Evolutionary conservation across 2,888 invertebrate genomes (phyloP), one percentile per base, ranked within the genome.

Genomic region (Harpagoxenus sublaevis): DNA sequence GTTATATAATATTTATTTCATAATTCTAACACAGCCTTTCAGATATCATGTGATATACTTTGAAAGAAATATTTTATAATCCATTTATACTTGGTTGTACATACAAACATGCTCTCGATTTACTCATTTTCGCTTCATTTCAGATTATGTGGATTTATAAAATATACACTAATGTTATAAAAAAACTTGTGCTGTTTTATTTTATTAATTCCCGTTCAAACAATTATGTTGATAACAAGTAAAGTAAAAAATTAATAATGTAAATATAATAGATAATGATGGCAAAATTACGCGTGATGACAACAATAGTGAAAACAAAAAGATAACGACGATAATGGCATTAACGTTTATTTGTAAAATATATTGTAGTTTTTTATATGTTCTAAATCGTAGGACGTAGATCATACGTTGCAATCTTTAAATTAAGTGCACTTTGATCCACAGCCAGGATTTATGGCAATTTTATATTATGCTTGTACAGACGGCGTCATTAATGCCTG

Each of bases 101-200:
- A 89, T 91, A 91, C 87, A 81, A 89, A 89, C 86, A 87, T 84
- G 85, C 23, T 79, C 8, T 2, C 15, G 12, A 28, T 79, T 88
- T 89, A 91, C 87, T 91, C 88, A 84, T 84, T 92, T 91, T 87
- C 88, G 86, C 87, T 86, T 91, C 87, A 87, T 88, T 91, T 91
- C 83, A 82, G 88, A 86, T 88, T 88, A 88, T 87, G 85, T 89
- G 85, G 73, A 89, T 84, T 60, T 86, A 81, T 78, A 84, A 87
- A 84, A 89, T 83, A 91, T 84, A 87, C 74, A 83, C 53, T 66
- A 81, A 63, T 88, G 70, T 77, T 83, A 51, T 83, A 51, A 63
- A 77, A 75, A 65, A 23, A 23, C 23, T 23, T n/a, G 60, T 57
- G 39, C 9, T 51, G 15, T 60, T 35, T 83, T 3, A 57, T 39